Evolutionary conservation across 2,888 invertebrate species (phyloP).

Genomic region (Nasonovia ribisnigri): DNA sequence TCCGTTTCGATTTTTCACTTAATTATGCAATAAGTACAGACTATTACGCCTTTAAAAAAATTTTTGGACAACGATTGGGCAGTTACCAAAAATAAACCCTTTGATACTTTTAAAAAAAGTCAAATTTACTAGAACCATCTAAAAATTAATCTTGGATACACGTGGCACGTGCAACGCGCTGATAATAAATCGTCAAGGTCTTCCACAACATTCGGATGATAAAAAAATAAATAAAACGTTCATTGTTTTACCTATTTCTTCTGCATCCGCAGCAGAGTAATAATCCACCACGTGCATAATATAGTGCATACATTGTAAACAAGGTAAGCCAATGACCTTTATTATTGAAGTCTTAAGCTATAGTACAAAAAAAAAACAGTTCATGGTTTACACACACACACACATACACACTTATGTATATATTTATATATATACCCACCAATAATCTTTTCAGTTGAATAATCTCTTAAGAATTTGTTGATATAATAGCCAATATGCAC

Average conservation of each 20-base stretch:
- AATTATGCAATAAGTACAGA: background rate
- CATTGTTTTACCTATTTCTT: slow-evolving; percentile 15
- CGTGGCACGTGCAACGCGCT: background rate
- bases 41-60: background rate
- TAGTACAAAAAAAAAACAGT: slow-evolving; percentile 42
- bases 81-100: background rate
- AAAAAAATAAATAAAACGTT: background rate
- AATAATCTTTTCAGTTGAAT: slow-evolving; percentile 26
- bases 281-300: slow-evolving; percentile 7
- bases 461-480: slow-evolving; percentile 45
- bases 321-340: slow-evolving; percentile 44
- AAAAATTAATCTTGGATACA: background rate
- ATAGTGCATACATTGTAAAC: slow-evolving; percentile 20
- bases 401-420: background rate
- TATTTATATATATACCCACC: background rate
- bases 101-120: background rate
- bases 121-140: background rate
- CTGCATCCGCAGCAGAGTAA: background rate
- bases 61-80: background rate
- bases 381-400: background rate
- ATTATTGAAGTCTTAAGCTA: slow-evolving; percentile 4
- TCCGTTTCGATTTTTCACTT: background rate
- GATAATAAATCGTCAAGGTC: background rate
- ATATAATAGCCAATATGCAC: slow-evolving; percentile 11
- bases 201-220: background rate